Evolutionary conservation across 2,797 vertebrate species (phyloP).

Genomic region (Rhynchonycteris naso): DNA sequence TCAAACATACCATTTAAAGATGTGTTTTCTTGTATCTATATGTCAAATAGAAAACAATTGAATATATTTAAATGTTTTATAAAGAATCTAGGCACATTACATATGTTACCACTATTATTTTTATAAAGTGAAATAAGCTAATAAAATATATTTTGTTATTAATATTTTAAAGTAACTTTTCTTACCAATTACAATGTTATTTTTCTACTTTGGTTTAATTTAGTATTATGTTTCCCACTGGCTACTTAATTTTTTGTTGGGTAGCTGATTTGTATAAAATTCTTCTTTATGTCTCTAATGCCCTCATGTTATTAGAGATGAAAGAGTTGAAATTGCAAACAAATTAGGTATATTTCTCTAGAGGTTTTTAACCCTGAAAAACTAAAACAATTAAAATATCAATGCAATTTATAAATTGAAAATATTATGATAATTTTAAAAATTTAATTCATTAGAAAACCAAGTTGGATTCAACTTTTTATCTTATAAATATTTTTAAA

Average conservation of each 20-base stretch:
- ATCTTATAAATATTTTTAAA: neutral
- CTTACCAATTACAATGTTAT: neutral
- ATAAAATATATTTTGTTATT: neutral
- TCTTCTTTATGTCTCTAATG: slow-evolving; percentile 21
- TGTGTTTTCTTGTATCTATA: neutral
- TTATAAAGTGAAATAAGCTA: neutral
- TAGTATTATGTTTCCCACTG: neutral
- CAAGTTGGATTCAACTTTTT: neutral
- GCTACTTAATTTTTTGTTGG: neutral
- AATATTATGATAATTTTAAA: neutral
- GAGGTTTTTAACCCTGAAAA: neutral
- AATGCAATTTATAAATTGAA: too few relatives aligned
- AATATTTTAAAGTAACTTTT: neutral
- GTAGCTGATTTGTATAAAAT: slow-evolving; percentile 29
- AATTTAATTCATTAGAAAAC: neutral
- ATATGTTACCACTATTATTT: neutral
- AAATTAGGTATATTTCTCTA: slow-evolving; percentile 19
- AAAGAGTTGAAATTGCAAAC: slow-evolving; percentile 32
- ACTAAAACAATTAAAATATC: neutral
- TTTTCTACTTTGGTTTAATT: neutral
- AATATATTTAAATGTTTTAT: neutral
- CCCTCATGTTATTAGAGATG: neutral
- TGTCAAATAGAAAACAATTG: neutral
- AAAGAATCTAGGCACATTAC: neutral
- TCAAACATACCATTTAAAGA: neutral